These are phyloP conservation scores for Mormyrus lacerda DNA, from an alignment of 2,113 vertebrate species.

Conservation along the genomic window DNA sequence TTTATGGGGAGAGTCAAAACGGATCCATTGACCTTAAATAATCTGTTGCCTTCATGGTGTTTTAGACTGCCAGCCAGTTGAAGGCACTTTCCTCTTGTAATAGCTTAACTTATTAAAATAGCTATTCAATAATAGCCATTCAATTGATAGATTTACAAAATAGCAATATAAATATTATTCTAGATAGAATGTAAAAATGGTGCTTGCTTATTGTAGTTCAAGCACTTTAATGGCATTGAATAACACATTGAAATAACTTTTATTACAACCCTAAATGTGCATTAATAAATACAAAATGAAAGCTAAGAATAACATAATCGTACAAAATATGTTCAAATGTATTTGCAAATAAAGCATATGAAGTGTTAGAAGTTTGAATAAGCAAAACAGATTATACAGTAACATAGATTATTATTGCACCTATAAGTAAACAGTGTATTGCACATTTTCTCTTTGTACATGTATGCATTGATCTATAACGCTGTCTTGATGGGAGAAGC, in stretches of 20 bases:
- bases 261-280: not conserved
- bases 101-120: not conserved
- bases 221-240: not conserved
- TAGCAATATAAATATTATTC: not conserved
- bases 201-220: not conserved
- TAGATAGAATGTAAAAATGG: not conserved
- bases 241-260: not conserved
- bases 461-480: not conserved
- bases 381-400: not conserved
- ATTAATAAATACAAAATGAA: too few relatives aligned
- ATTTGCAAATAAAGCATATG: not conserved
- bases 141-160: not conserved
- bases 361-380: not conserved
- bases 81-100: not conserved
- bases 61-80: not conserved
- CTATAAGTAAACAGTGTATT: not conserved
- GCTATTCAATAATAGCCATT: not conserved
- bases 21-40: slow-evolving; percentile 6
- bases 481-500: not conserved
- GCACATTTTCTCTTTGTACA: not conserved
- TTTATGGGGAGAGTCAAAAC: not conserved
- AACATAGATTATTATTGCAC: not conserved
- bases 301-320: too few relatives aligned
- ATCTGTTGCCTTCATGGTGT: not conserved
- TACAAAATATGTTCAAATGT: too few relatives aligned